Evolutionary conservation across 2,113 vertebrate species (phyloP), one percentile per base, ranked within the genome.

Genomic region (Nycticryphes semicollaris): DNA sequence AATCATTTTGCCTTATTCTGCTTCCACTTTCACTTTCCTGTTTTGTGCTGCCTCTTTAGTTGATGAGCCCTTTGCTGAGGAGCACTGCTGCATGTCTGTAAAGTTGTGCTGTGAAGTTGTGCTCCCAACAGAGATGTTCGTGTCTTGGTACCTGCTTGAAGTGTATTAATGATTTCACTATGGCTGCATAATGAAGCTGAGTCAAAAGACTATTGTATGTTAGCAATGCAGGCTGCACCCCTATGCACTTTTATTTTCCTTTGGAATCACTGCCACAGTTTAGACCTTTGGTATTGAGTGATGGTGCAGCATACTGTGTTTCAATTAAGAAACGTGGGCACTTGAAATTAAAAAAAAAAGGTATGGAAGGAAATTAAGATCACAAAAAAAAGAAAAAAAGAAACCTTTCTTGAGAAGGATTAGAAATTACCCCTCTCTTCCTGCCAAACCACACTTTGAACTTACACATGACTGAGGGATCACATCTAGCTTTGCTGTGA

Each of bases 221-320:
- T 7, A 74, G 27, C 72, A 85, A 24, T 0, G 18, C 43, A 66
- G 69, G 73, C 48, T 82, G 27, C 39, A n/a, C 21, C 22, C 20
- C 23, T n/a, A 14, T 4, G 35, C 12, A 28, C 5, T 64, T 45
- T 10, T 14, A 21, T 25, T 73, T 64, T 51, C 59, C 41, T 64
- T 39, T 73, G 24, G 45, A 73, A 87, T 24, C 37, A 9, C 56
- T 88, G 25, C 17, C 17, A 31, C 11, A 48, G n/a, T 35, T 84
- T 33, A 86, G 66, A 72, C 35, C 69, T 68, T 66, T 51, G 33
- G 11, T 37, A 56, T 39, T 41, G 53, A 93, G 39, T 68, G 53
- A 50, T 3, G 3, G 47, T 12, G 1, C 53, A 87, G 41, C 1
- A 0, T 28, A 48, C 19, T 3, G 1, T 0, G 1, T n/a, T 90